Base-by-base conservation (phyloP, 1,140 invertebrate species). In the Potamilus streckersoni region DNA sequence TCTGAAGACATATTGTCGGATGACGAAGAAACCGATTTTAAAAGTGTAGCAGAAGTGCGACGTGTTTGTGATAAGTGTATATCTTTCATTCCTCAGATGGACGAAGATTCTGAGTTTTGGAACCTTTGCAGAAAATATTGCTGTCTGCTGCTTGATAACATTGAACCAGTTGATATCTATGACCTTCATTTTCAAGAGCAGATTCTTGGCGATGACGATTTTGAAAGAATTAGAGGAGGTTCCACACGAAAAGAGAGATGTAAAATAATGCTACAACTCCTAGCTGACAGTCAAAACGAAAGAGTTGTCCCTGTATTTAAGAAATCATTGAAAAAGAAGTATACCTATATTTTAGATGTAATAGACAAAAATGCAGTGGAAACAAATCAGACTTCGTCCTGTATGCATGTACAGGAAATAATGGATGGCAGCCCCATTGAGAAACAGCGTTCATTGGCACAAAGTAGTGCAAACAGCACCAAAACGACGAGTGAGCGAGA, bases 111-210 rank as follows among this genome's bases (percentile, higher is more conserved):
- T 55, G 49, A 31, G n/a, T 23, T 23, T 64, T 31, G 17, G 23
- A 69, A 69, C 20, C 11, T 73, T 27, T 14, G 75, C 16, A 17
- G 49, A 16, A 23, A 13, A 23, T 55, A 78, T 27, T 75, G 73
- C 61, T 76, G 73, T 73, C 56, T 79, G 13, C 38, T 81, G 1
- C 38, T 77, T 14, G 68, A 79, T 23, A 79, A 79, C 56, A 64
- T 82, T 31, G 80, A 82, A 73, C 78, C 80, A 38, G 56, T n/a
- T 15, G 80, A 82, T 60, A 20, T 82, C 2, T 73, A 79, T 12
- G 78, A 82, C 61, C 66, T 67, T 20, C 64, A 74, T 12, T 79
- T 74, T 65, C 74, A 82, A 60, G 75, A 82, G 31, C 56, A 63
- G 17, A 58, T 82, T 38, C 23, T 82, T 3, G 61, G 19, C 23